phyloP scores from a whole-genome alignment of 2,888 invertebrate genomes.

The Drosophila dives region DNA sequence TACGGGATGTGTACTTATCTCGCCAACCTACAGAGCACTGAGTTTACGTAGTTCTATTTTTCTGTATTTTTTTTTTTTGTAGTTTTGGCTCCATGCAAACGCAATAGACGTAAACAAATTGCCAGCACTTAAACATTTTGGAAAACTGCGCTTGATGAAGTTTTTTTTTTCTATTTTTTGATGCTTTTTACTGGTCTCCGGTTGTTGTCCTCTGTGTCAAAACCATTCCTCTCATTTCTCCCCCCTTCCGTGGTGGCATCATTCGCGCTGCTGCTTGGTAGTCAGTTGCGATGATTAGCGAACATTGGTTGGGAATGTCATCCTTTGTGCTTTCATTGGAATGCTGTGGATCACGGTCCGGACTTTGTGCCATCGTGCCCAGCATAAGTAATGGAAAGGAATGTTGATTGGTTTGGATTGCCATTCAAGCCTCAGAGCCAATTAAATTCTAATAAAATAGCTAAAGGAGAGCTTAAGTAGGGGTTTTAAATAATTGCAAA shows the following conservation, averaged over 20 bases:
- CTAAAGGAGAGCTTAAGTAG: not conserved
- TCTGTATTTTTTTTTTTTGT: conserved; percentile 6
- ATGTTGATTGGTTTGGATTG: conserved; percentile 38
- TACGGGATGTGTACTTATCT: conserved; percentile 66
- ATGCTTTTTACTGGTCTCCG: conserved; percentile 25
- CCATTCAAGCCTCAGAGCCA: conserved; percentile 22
- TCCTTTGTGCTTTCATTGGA: conserved; percentile 17
- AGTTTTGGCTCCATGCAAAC: conserved; percentile 27
- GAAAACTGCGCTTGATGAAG: conserved; percentile 72
- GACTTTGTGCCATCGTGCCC: conserved; percentile 18
- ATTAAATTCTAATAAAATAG: conserved; percentile 29
- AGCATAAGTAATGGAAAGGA: conserved; percentile 47
- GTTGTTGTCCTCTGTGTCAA: conserved; percentile 16
- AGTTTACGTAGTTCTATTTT: conserved; percentile 23
- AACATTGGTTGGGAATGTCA: conserved; percentile 18
- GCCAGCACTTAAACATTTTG: conserved; percentile 75
- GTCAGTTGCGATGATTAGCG: conserved; percentile 66
- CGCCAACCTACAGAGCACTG: conserved; percentile 19
- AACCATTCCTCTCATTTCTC: not conserved
- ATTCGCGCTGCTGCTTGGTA: conserved; percentile 54
- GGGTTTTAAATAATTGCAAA: not conserved
- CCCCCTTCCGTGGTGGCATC: conserved; percentile 2
- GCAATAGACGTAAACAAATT: conserved; percentile 73
- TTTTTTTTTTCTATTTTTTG: conserved; percentile 39
- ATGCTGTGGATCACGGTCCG: conserved; percentile 20